These are phyloP conservation scores for Tiliacea citrago DNA, from an alignment of 2,888 invertebrate species.

Conservation along the genomic window DNA sequence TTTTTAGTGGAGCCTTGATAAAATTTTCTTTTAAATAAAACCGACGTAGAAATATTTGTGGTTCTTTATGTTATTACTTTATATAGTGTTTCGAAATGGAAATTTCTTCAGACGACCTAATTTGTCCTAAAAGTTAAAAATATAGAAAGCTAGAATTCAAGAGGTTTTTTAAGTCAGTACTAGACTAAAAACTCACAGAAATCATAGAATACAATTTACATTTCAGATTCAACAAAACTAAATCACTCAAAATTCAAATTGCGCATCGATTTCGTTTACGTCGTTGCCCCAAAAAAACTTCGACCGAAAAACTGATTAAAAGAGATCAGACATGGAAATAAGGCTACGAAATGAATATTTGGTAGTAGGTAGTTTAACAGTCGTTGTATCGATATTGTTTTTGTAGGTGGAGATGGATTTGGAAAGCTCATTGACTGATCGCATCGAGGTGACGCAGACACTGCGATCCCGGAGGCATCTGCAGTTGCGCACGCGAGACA, in stretches of 20 bases:
- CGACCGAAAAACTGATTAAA: constrained; percentile 25
- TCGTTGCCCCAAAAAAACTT: constrained; percentile 36
- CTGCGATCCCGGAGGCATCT: constrained; percentile 64
- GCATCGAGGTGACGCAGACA: constrained; percentile 54
- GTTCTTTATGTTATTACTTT: constrained; percentile 18
- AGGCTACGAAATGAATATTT: constrained; percentile 23
- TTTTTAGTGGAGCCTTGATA: constrained; percentile 63
- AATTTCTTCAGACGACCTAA: constrained; percentile 13
- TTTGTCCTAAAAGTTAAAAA: constrained; percentile 14
- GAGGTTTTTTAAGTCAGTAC: not conserved
- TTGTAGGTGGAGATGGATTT: constrained; percentile 15
- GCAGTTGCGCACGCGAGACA: constrained; percentile 71
- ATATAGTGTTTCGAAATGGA: constrained; percentile 37
- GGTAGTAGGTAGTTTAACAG: constrained; percentile 7
- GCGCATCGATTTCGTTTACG: constrained; percentile 33
- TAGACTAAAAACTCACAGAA: constrained; percentile 28
- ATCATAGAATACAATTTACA: constrained; percentile 29
- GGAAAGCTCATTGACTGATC: constrained; percentile 49
- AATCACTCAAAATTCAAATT: constrained; percentile 48
- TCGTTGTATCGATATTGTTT: constrained; percentile 9
- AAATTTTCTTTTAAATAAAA: constrained; percentile 54
- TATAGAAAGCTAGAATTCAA: constrained; percentile 8
- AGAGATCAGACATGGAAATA: constrained; percentile 38
- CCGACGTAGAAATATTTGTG: constrained; percentile 30
- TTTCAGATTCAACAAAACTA: constrained; percentile 34